Conservation (phyloP, 1,140 invertebrate genomes). For the Lamellibrachia luymesi region DNA sequence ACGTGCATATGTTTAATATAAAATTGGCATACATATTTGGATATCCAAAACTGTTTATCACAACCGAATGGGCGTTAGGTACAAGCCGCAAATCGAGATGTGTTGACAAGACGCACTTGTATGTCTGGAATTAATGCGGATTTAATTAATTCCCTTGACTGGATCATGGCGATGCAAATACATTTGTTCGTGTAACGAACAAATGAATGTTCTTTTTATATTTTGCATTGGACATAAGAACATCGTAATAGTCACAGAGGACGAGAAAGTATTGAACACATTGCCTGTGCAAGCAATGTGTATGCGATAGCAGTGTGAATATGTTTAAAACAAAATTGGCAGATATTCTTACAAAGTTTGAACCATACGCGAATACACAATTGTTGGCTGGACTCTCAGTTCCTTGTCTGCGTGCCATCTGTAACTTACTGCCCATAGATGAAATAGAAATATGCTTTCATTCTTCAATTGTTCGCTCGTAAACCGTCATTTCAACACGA, state of each 20-base stretch:
- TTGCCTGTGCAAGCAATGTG: too few relatives aligned
- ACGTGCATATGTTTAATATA: background rate
- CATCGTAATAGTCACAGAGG: too few relatives aligned
- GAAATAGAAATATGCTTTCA: background rate
- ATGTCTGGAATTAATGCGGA: background rate
- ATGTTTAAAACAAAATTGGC: too few relatives aligned
- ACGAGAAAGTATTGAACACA: too few relatives aligned
- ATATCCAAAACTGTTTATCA: background rate
- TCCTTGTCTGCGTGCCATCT: too few relatives aligned
- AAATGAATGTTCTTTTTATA: background rate
- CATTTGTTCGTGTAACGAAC: background rate
- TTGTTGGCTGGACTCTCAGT: too few relatives aligned
- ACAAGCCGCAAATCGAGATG: too few relatives aligned
- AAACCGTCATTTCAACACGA: background rate
- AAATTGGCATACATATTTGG: background rate
- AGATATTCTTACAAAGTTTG: too few relatives aligned
- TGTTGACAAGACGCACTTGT: background rate
- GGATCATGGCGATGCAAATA: background rate
- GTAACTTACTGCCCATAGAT: too few relatives aligned
- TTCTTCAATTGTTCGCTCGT: background rate
- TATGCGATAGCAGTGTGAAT: too few relatives aligned
- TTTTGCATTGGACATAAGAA: too few relatives aligned
- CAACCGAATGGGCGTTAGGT: background rate
- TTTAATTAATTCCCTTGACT: background rate
- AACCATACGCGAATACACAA: too few relatives aligned